Evolutionary conservation across 2,888 invertebrate genomes (phyloP).

Genomic region (Pegoplata infirma): DNA sequence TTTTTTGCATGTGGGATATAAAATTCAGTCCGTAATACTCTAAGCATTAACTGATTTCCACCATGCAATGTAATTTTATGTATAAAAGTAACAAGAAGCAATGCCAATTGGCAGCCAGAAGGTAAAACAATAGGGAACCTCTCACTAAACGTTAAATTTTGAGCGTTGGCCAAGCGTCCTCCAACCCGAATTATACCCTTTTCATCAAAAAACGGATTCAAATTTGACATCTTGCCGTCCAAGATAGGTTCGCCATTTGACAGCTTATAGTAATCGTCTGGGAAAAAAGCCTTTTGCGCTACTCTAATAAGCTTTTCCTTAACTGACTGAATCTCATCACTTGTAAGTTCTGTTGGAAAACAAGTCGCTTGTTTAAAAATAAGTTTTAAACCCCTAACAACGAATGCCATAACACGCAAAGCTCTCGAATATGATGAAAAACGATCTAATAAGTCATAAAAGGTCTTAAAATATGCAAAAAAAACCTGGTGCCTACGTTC

Average conservation of each 20-base stretch:
- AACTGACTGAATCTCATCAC: not conserved
- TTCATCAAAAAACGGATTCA: conserved; percentile 10
- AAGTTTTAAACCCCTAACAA: not conserved
- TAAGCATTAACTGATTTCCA: no score
- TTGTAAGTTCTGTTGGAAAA: not conserved
- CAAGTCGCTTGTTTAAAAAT: not conserved
- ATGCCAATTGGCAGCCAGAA: no score
- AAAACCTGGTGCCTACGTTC: not conserved
- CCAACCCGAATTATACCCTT: conserved; percentile 1
- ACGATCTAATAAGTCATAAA: not conserved
- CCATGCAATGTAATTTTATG: no score
- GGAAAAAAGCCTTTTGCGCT: not conserved
- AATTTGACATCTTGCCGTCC: not conserved
- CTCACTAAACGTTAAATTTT: not conserved
- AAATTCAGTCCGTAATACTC: conserved; percentile 3
- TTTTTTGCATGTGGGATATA: no score
- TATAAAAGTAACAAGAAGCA: no score
- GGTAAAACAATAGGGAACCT: not conserved
- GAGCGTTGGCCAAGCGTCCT: conserved; percentile 2
- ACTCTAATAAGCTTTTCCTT: not conserved
- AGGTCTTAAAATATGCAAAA: not conserved
- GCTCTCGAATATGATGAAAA: not conserved
- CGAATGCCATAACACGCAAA: not conserved
- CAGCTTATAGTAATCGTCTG: conserved; percentile 1
- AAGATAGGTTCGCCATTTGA: not conserved